These are phyloP conservation scores for Cochlearius cochlearius DNA, from an alignment of 2,113 vertebrate genomes.

Conservation along the genomic window DNA sequence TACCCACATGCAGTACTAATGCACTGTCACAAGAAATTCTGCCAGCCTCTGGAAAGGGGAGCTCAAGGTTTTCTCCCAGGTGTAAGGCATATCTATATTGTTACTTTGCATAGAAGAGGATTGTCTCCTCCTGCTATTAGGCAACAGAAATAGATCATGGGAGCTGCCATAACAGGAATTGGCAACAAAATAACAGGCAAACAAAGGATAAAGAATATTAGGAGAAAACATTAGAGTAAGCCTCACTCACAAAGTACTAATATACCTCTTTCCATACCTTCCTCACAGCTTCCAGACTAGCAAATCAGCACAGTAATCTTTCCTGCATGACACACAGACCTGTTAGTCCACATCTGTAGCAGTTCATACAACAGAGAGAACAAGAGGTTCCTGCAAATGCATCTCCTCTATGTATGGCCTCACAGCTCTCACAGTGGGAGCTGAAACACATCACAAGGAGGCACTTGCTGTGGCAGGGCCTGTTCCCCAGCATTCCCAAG, in stretches of 20 bases:
- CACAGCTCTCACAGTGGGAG: neutral
- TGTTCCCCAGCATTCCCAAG: neutral
- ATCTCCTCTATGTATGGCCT: neutral
- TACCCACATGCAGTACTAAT: neutral
- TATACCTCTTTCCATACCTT: neutral
- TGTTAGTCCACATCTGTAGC: neutral
- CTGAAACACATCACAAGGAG: neutral
- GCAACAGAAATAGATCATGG: neutral
- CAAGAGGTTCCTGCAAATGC: neutral
- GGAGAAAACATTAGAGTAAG: neutral
- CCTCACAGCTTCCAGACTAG: neutral
- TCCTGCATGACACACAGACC: neutral
- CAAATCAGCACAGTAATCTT: neutral
- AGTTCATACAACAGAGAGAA: neutral
- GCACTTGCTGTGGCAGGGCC: neutral
- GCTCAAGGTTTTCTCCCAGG: neutral
- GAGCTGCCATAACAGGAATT: neutral
- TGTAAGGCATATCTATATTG: neutral
- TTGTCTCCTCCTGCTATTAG: neutral
- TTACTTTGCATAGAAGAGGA: neutral
- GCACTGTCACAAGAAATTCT: neutral
- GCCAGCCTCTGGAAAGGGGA: neutral
- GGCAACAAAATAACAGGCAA: neutral
- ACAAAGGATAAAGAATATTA: neutral
- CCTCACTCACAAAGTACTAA: neutral